Evolutionary conservation across 2,797 vertebrate species (phyloP), one percentile per base, ranked within the genome.

Genomic region (Leptodactylus fallax): DNA sequence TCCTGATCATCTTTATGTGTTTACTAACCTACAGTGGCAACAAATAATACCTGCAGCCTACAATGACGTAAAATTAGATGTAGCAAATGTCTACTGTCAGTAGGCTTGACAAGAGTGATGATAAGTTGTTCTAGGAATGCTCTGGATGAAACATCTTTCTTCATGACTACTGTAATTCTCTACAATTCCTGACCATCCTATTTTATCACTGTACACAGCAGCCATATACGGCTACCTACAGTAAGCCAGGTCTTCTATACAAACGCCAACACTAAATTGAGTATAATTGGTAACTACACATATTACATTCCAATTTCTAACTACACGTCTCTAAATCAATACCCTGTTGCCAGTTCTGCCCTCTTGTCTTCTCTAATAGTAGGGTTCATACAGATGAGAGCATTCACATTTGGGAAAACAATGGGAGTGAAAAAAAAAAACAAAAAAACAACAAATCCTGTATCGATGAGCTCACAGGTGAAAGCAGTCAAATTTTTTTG

Each of bases 61-160:
- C 71, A 85, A 49, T 74, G 58, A 60, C 27, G 45, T 74, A 56
- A 58, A 74, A 84, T 60, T 84, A 56, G 12, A 84, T 84, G 71
- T 17, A 76, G 83, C 36, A 63, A 85, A 76, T 76, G 56, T 58
- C 47, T 76, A 47, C 16, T 76, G 53, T 85, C 55, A 76, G 55
- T 60, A 85, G 71, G 14, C 67, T 74, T 83, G 81, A 83, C 67
- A 72, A 21, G 81, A 71, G 45, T 23, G 60, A 72, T 83, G 67
- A 83, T 58, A 72, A 58, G 81, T 83, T 83, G 69, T 47, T 84
- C 25, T 25, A n/a, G 45, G 12, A 16, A 45, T 65, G 79, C 36
- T 65, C 21, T 1, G 21, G 65, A 63, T 65, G 45, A 49, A 60
- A 65, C 80, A 67, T 25, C 61, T 67, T 67, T 82, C 61, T 82